Percentiles rank a stretch among this genome's conserved stretches.
phyloP scores from a whole-genome alignment of 2,888 invertebrate species.

The Scaptomyza cyrtandrae region DNA sequence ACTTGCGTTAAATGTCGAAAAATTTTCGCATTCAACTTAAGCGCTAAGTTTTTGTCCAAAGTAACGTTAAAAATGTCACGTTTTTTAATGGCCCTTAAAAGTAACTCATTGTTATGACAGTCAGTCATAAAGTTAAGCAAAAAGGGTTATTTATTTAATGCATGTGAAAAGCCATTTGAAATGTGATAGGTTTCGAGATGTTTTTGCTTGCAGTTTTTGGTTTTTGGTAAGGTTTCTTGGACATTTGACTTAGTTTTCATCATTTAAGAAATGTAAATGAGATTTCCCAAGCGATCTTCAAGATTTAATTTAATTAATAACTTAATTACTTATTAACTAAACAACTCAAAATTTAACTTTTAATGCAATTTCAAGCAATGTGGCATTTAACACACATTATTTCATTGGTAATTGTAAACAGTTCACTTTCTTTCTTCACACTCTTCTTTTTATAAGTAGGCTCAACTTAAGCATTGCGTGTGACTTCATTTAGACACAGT shows the following conservation, averaged over 20 bases:
- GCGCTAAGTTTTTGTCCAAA: neutral
- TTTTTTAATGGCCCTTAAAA: neutral
- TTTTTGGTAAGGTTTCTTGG: neutral
- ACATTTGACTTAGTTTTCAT: neutral
- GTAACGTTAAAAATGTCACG: neutral
- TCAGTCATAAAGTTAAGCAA: neutral
- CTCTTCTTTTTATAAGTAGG: neutral
- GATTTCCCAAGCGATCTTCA: no score
- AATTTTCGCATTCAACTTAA: neutral
- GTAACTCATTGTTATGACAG: neutral
- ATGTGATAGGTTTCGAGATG: no score
- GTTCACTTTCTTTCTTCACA: constrained; percentile 13
- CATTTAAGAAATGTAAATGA: no score
- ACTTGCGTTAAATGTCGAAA: neutral
- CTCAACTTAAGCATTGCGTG: constrained; percentile 9
- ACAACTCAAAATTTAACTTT: no score
- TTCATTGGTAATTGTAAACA: neutral
- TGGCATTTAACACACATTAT: neutral
- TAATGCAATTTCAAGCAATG: neutral
- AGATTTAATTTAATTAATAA: no score
- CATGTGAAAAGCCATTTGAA: neutral
- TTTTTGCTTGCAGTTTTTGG: neutral
- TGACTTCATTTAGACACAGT: constrained; percentile 12
- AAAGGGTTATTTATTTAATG: neutral
- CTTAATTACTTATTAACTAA: no score